Conservation (phyloP, 1,140 invertebrate genomes). For the Psilanteris sp. region DNA sequence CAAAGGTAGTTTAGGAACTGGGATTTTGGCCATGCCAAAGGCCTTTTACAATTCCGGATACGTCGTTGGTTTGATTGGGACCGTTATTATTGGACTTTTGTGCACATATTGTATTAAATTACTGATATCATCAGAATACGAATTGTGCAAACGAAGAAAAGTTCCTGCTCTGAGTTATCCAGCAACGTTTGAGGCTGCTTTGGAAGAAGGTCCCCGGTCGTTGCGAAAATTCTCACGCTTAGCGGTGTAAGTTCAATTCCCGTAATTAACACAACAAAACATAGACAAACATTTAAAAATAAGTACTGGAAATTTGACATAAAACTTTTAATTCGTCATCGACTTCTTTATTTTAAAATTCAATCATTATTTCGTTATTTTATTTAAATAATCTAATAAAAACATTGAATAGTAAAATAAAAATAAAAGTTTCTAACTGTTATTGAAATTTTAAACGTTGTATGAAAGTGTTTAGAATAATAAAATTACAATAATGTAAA, state of each 20-base stretch:
- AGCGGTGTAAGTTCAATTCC: conserved; percentile 81
- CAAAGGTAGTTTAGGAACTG: conserved; percentile 93
- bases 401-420: too few relatives aligned
- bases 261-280: background rate
- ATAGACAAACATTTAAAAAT: background rate
- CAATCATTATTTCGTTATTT: too few relatives aligned
- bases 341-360: too few relatives aligned
- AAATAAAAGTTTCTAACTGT: too few relatives aligned
- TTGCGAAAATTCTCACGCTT: conserved; percentile 82
- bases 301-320: too few relatives aligned
- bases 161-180: conserved; percentile 87
- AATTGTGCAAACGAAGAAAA: conserved; percentile 84
- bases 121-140: conserved; percentile 85
- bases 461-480: too few relatives aligned
- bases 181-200: conserved; percentile 84
- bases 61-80: conserved; percentile 83
- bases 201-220: conserved; percentile 84
- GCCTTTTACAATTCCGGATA: conserved; percentile 90
- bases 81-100: conserved; percentile 85
- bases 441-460: too few relatives aligned
- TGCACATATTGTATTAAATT: conserved; percentile 91
- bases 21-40: conserved; percentile 94
- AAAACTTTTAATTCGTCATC: too few relatives aligned
- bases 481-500: too few relatives aligned
- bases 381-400: too few relatives aligned